Percentiles rank a stretch among this genome's conserved stretches.
phyloP scores from a whole-genome alignment of 2,113 vertebrate genomes.

The Istiophorus platypterus region DNA sequence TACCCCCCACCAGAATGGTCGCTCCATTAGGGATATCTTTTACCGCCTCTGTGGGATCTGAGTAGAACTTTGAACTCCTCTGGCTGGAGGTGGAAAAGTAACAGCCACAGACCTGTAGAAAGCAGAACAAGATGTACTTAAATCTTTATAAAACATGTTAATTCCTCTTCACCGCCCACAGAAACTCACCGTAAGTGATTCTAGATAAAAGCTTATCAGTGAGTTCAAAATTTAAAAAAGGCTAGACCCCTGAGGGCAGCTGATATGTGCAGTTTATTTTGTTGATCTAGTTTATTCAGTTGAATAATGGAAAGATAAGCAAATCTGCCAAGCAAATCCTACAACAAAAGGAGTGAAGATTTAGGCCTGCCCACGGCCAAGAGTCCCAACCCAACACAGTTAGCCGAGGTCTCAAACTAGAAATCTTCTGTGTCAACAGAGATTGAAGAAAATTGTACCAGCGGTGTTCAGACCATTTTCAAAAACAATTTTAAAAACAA shows the following conservation, averaged over 20 bases:
- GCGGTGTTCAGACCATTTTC: neutral
- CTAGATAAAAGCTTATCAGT: neutral
- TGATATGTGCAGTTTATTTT: neutral
- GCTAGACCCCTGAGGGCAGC: neutral
- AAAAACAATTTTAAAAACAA: neutral
- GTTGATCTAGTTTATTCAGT: conserved; percentile 33
- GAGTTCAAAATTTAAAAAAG: neutral
- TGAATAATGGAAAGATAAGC: conserved; percentile 43
- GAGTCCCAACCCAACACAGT: conserved; percentile 3
- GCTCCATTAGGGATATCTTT: conserved; percentile 93
- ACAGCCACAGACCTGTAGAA: conserved; percentile 84
- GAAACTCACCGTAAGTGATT: neutral
- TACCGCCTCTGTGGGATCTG: conserved; percentile 90
- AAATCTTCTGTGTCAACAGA: neutral
- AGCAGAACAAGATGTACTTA: neutral
- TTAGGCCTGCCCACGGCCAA: neutral
- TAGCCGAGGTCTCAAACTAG: neutral
- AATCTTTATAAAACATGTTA: neutral
- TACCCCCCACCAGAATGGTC: conserved; percentile 95
- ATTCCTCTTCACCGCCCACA: neutral
- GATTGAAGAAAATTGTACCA: neutral
- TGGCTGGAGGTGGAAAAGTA: conserved; percentile 89
- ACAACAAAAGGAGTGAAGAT: conserved; percentile 47
- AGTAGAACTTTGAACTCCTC: conserved; percentile 88
- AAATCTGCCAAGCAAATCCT: conserved; percentile 46